Percentiles rank a stretch among this genome's conserved stretches.
Evolutionary conservation across 2,797 vertebrate species (phyloP).

Genomic region (Chanos chanos): DNA sequence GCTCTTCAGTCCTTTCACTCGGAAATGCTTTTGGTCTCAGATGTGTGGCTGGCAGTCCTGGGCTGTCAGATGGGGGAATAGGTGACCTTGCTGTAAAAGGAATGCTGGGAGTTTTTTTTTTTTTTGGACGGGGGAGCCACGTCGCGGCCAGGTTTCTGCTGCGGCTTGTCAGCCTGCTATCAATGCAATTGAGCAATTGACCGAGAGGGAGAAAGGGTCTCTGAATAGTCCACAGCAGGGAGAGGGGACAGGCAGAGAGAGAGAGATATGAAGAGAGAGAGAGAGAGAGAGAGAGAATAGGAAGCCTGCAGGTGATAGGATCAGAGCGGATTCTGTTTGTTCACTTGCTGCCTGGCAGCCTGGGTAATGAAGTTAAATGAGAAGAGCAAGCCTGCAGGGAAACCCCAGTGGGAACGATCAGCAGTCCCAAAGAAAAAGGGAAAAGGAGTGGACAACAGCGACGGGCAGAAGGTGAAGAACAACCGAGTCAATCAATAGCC

Average conservation of each 20-base stretch:
- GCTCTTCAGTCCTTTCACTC: conserved; percentile 43
- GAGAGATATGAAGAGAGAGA: conserved; percentile 16
- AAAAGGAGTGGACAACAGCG: conserved; percentile 56
- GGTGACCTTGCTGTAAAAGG: conserved; percentile 65
- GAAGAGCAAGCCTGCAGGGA: conserved; percentile 46
- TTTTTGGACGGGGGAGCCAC: conserved; percentile 40
- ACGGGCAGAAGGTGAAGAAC: conserved; percentile 54
- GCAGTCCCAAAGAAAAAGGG: conserved; percentile 38
- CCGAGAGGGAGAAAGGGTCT: conserved; percentile 40
- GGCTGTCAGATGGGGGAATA: conserved; percentile 43
- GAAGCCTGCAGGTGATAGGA: conserved; percentile 48
- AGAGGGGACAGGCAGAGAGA: conserved; percentile 15
- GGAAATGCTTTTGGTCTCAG: conserved; percentile 38
- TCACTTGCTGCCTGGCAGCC: conserved; percentile 62
- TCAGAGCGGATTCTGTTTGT: conserved; percentile 54
- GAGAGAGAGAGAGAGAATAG: not conserved
- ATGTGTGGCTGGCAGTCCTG: conserved; percentile 45
- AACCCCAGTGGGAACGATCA: conserved; percentile 29
- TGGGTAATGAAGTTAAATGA: conserved; percentile 76
- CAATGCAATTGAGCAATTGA: conserved; percentile 59
- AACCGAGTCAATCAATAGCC: conserved; percentile 69
- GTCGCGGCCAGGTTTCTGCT: conserved; percentile 52
- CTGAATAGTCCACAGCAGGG: conserved; percentile 30
- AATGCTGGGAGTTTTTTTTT: conserved; percentile 27
- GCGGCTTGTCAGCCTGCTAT: conserved; percentile 68